Evolutionary conservation across 2,113 vertebrate species (phyloP).

Genomic region (Butorides virescens): DNA sequence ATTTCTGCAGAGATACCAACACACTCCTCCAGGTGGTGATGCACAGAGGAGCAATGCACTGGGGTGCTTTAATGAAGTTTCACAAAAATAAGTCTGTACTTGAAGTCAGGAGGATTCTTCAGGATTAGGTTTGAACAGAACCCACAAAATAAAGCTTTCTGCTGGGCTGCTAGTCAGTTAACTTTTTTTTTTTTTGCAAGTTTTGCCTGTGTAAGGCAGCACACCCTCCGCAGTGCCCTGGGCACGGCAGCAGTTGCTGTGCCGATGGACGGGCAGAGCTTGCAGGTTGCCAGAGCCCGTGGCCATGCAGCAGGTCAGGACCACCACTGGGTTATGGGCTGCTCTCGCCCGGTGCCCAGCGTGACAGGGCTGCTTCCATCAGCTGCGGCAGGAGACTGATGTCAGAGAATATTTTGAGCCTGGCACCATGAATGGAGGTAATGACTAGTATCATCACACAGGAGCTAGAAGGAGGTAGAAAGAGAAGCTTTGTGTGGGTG

Average conservation of each 20-base stretch:
- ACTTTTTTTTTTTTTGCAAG: background rate
- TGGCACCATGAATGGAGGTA: background rate
- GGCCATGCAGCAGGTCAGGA: background rate
- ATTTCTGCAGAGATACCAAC: background rate
- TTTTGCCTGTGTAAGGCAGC: background rate
- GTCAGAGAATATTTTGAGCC: background rate
- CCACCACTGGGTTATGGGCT: background rate
- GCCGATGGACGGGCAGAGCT: background rate
- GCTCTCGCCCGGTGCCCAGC: background rate
- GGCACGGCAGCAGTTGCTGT: background rate
- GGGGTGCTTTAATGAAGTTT: background rate
- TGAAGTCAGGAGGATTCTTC: background rate
- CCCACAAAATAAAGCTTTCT: background rate
- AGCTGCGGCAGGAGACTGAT: background rate
- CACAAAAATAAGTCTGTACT: background rate
- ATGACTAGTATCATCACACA: background rate
- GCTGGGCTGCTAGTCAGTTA: background rate
- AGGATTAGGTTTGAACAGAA: background rate
- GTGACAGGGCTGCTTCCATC: background rate
- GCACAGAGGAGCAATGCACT: background rate
- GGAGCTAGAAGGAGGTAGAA: background rate
- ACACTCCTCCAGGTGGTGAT: background rate
- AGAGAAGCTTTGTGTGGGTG: conserved; percentile 48
- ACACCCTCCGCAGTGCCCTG: background rate
- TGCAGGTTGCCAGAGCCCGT: background rate